phyloP scores from a whole-genome alignment of 2,797 vertebrate genomes.

The Rhyacichthys aspro region DNA sequence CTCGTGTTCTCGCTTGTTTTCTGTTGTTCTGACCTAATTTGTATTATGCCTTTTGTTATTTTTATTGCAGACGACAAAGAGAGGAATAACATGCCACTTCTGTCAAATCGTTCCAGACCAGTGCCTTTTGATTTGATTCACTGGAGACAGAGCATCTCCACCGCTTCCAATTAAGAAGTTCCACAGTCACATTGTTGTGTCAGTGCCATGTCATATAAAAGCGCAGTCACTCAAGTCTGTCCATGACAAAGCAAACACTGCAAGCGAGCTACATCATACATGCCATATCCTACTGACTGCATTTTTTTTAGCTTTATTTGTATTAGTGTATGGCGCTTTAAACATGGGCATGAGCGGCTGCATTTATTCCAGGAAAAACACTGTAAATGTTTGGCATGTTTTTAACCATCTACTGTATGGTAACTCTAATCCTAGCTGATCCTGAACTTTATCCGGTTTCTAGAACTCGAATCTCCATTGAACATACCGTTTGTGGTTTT shows the following conservation, averaged over 20 bases:
- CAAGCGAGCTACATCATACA: background rate
- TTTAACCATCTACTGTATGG: too few relatives aligned
- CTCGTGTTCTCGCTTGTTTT: constrained; percentile 1
- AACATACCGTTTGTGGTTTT: too few relatives aligned
- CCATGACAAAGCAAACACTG: constrained; percentile 1
- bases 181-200: constrained; percentile 3
- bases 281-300: too few relatives aligned
- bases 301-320: too few relatives aligned
- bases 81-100: background rate
- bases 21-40: constrained; percentile 8
- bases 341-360: too few relatives aligned
- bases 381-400: too few relatives aligned
- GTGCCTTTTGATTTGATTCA: constrained; percentile 19
- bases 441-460: too few relatives aligned
- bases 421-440: too few relatives aligned
- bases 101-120: constrained; percentile 13
- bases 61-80: constrained; percentile 14
- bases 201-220: constrained; percentile 3
- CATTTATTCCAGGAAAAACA: too few relatives aligned
- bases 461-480: too few relatives aligned
- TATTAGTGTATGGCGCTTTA: too few relatives aligned
- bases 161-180: background rate
- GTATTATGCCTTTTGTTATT: constrained; percentile 4
- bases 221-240: background rate
- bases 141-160: constrained; percentile 7